phyloP scores from a whole-genome alignment of 1,140 invertebrate genomes.

The Thaumetopoea pityocampa region DNA sequence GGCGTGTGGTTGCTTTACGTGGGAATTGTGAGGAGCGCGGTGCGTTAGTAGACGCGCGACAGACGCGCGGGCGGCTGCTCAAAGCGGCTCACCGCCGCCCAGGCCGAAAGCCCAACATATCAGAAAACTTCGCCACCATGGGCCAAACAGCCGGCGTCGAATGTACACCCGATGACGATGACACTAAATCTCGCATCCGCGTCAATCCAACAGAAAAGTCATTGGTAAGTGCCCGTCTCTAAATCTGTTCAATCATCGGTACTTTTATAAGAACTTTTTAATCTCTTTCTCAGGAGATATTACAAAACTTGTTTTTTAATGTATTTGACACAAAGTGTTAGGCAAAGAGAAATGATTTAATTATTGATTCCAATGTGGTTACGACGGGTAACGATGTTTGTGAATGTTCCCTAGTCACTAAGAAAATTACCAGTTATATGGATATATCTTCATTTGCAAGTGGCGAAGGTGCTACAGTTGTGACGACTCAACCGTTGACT shows the following conservation, averaged over 20 bases:
- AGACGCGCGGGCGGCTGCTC: constrained; percentile 55
- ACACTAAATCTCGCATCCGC: constrained; percentile 54
- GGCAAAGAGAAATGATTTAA: no score
- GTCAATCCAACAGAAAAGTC: constrained; percentile 55
- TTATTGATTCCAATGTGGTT: no score
- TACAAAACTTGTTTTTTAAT: constrained; percentile 8
- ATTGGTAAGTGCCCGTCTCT: constrained; percentile 40
- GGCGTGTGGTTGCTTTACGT: constrained; percentile 21
- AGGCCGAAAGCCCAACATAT: constrained; percentile 20
- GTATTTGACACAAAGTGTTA: no score
- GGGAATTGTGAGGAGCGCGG: constrained; percentile 35
- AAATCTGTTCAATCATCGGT: no score
- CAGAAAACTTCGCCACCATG: constrained; percentile 49
- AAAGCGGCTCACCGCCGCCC: constrained; percentile 48
- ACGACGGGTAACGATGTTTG: no score
- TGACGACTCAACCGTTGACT: no score
- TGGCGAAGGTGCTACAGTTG: no score
- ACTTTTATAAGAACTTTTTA: no score
- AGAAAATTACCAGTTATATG: no score
- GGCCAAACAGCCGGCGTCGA: constrained; percentile 56
- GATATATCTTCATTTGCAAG: no score
- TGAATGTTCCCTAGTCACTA: no score
- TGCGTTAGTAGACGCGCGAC: constrained; percentile 62
- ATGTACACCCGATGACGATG: constrained; percentile 45
- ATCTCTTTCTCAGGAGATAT: no score